Conservation (phyloP, 2,888 invertebrate genomes). For the Digitonthophagus gazella region DNA sequence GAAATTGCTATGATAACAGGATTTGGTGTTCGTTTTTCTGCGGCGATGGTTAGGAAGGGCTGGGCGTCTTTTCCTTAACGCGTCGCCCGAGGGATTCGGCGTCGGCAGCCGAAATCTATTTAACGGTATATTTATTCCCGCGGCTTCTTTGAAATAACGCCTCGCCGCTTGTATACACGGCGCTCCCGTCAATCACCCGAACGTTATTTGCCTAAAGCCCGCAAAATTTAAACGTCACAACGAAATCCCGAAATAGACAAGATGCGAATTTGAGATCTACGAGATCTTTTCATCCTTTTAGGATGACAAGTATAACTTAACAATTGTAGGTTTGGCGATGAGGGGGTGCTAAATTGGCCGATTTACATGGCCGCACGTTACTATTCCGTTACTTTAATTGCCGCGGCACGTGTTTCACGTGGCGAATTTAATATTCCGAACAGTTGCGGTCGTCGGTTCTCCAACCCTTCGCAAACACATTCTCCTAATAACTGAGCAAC, state of each 20-base stretch:
- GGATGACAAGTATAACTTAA: no score
- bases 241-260: background rate
- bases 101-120: background rate
- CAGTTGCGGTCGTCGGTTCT: background rate
- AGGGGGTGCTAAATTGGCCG: background rate
- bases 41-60: background rate
- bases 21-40: background rate
- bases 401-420: background rate
- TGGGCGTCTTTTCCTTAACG: background rate
- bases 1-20: background rate
- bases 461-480: constrained; percentile 3
- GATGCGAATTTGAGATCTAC: background rate
- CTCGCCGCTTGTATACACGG: background rate
- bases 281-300: no score
- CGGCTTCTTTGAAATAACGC: background rate
- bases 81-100: background rate
- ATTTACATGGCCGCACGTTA: background rate
- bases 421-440: background rate
- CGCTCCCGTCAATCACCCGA: background rate
- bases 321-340: background rate
- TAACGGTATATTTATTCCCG: background rate
- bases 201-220: background rate
- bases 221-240: background rate
- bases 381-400: background rate
- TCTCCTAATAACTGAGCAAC: background rate